Evolutionary conservation across 1,140 invertebrate species (phyloP).

Genomic region (Coenobita brevimanus): DNA sequence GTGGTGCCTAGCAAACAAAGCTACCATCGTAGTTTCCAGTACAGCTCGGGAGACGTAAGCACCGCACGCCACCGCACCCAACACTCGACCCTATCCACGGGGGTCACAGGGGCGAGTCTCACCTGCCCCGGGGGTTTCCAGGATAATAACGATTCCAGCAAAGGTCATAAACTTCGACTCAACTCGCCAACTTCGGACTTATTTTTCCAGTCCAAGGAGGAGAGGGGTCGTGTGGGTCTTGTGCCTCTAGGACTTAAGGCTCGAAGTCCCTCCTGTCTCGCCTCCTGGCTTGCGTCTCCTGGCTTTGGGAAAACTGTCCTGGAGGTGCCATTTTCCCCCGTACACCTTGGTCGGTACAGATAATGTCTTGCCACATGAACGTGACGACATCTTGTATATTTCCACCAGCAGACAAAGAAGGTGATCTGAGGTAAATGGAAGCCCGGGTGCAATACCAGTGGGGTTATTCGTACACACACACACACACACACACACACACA

Average conservation of each 20-base stretch:
- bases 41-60: not conserved
- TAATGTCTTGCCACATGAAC: conserved; percentile 44
- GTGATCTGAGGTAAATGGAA: conserved; percentile 11
- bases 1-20: conserved; percentile 40
- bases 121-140: not conserved
- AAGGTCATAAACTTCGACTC: conserved; percentile 60
- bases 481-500: no score
- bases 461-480: not conserved
- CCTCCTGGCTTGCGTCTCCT: not conserved
- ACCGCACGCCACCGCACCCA: not conserved
- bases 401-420: conserved; percentile 19
- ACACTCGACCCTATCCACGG: not conserved
- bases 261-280: not conserved
- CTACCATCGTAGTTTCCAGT: conserved; percentile 41
- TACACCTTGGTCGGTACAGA: conserved; percentile 36
- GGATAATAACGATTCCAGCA: conserved; percentile 54
- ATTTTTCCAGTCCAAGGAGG: conserved; percentile 31
- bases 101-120: not conserved
- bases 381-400: conserved; percentile 51
- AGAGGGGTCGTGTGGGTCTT: not conserved
- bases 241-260: not conserved
- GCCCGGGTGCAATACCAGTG: not conserved
- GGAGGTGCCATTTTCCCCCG: conserved; percentile 51
- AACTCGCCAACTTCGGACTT: conserved; percentile 48
- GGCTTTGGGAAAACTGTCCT: conserved; percentile 38